Percentiles rank a stretch among this genome's conserved stretches.
Conservation (phyloP, 2,888 invertebrate genomes). For the Leptinotarsa rubiginosa region DNA sequence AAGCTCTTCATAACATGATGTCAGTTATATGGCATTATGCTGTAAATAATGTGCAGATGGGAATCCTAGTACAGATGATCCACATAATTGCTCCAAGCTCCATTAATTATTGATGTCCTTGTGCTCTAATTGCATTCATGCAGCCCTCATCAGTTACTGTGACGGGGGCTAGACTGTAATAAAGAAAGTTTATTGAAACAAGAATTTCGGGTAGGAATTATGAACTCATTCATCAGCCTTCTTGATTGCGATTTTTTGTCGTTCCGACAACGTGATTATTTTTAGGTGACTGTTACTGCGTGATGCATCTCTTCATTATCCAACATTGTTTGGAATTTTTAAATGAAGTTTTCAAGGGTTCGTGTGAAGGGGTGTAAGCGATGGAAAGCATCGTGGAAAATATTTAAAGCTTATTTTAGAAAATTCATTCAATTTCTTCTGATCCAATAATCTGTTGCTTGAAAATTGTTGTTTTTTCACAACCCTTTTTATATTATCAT, state of each 20-base stretch:
- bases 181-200: background rate
- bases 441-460: too few relatives aligned
- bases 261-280: background rate
- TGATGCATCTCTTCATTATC: background rate
- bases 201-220: background rate
- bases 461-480: too few relatives aligned
- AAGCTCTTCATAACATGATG: conserved; percentile 33
- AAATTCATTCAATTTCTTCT: too few relatives aligned
- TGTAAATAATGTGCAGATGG: conserved; percentile 40
- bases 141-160: conserved; percentile 7
- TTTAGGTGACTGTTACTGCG: background rate
- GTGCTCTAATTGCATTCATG: background rate
- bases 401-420: too few relatives aligned
- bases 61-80: conserved; percentile 35
- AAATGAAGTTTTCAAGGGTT: too few relatives aligned
- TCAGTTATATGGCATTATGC: conserved; percentile 41
- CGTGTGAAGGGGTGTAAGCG: too few relatives aligned
- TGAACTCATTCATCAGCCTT: background rate
- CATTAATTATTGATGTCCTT: conserved; percentile 26
- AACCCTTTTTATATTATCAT: too few relatives aligned
- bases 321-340: too few relatives aligned
- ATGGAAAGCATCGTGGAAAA: too few relatives aligned
- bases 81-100: conserved; percentile 25
- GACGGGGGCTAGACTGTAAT: background rate
- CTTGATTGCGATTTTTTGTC: background rate